Evolutionary conservation across 2,797 vertebrate species (phyloP), one percentile per base, ranked within the genome.

Genomic region (Huso huso): DNA sequence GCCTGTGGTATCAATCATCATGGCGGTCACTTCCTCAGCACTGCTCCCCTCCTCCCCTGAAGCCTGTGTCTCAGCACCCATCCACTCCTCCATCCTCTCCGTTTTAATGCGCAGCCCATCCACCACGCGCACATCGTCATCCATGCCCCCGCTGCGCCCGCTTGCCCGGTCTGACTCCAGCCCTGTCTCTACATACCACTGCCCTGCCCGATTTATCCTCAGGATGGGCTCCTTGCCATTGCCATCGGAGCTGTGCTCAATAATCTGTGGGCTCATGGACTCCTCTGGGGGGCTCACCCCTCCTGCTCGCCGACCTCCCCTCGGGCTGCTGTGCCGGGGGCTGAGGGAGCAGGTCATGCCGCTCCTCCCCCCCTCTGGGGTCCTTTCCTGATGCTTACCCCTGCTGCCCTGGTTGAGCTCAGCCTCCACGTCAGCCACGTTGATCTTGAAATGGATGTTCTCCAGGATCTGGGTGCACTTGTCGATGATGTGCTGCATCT

Each of bases 401-500:
- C 90, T 82, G n/a, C 84, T 88, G 8, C 84, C 86, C 73, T 90
- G 89, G 71, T 83, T 87, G 72, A 92, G 68, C 71, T 93, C 92
- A 0, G 87, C 90, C 37, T 95, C 95, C 52, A 95, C 86, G 15
- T 97, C 94, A 0, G 92, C 88, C 78, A 96, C 81, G 0, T 92
- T 95, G 64, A 99, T 99, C 86, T 97, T 97, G 79, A 99, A 94
- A 74, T 98, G 96, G 77, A 98, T 98, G 3, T 94, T 87, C 82
- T 98, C 96, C 0, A 98, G 89, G 79, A 98, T 95, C 86, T 96
- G 95, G 0, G 96, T 98, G 82, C 96, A 99, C 73, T 96, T 95
- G 85, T 99, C 96, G 69, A 99, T 98, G 71, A 99, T 95, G 81
- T 98, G 95, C 81, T 99, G 96, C 96, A 99, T 98, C 84, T 99